Evolutionary conservation across 2,113 vertebrate species (phyloP), one percentile per base, ranked within the genome.

Genomic region (Cepphus grylle): DNA sequence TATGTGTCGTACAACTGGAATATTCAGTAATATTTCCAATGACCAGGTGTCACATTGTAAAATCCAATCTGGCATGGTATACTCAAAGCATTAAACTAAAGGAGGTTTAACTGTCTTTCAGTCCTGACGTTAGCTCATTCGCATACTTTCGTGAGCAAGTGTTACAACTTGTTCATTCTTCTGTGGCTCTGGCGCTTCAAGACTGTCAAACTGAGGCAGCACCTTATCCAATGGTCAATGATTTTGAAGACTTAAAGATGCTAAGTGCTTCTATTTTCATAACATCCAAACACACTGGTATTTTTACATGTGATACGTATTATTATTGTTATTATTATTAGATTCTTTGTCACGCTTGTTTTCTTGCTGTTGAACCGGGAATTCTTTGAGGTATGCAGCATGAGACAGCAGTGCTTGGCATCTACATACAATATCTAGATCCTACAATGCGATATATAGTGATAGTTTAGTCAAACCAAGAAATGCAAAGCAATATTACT

Each of bases 351-450:
- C 9, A 14, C 19, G 22, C 26, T 76, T 79, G 25, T 12, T 23
- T 71, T 22, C n/a, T 61, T 74, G 38, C 12, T 59, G 29, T 69
- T 81, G 55, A 52, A 30, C 8, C 4, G 40, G 30, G 17, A 72
- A 10, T 42, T 62, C 2, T 50, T 50, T 5, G 10, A 58, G 7
- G 5, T 34, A 9, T 6, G 8, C 45, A 25, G 30, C 12, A 30
- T 2, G 27, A 29, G 40, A 29, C 15, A 66, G 12, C 2, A 25
- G 23, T 36, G 45, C 56, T 42, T 36, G 38, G 18, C 13, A 27
- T 10, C 55, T 18, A 0, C 3, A 2, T 49, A 11, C 4, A 45
- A 1, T 55, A 11, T 15, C 15, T 78, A 30, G 6, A n/a, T 63
- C 7, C 29, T 20, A 5, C 3, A 18, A 1, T 12, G 30, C 17